phyloP scores from a whole-genome alignment of 2,797 vertebrate genomes.

The Girardinus metallicus region DNA sequence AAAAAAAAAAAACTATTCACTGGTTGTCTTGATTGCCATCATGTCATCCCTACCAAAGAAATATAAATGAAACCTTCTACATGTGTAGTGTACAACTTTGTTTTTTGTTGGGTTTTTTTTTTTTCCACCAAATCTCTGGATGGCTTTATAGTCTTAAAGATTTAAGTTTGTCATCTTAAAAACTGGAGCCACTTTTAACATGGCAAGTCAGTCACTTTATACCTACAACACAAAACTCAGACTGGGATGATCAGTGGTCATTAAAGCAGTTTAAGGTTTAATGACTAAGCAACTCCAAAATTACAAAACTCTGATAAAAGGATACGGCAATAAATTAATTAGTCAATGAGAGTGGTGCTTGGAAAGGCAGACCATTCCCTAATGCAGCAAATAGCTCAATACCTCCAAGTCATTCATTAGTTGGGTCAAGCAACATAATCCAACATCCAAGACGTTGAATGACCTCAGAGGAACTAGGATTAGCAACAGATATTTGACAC shows the following conservation, averaged over 20 bases:
- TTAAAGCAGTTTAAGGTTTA: too few species aligned
- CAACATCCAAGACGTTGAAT: background rate
- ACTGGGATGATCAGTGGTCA: too few species aligned
- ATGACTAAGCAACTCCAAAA: background rate
- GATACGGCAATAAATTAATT: background rate
- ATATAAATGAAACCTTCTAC: background rate
- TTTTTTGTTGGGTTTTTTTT: background rate
- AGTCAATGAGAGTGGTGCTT: conserved; percentile 2
- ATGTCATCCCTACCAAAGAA: background rate
- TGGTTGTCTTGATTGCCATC: background rate
- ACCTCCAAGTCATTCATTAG: conserved; percentile 6
- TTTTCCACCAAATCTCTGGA: background rate
- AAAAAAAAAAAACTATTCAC: background rate
- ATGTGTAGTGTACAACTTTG: background rate
- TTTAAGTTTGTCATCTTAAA: too few species aligned
- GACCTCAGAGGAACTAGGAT: conserved; percentile 41
- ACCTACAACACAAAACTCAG: background rate
- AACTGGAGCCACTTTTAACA: too few species aligned
- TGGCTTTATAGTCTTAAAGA: background rate
- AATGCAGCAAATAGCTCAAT: conserved; percentile 20
- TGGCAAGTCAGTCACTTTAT: background rate
- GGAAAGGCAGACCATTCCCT: background rate
- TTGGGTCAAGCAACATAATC: background rate
- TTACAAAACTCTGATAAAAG: background rate
- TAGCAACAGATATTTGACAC: conserved; percentile 49